Evolutionary conservation across 1,140 invertebrate genomes (phyloP).

Genomic region (Dryas iulia): DNA sequence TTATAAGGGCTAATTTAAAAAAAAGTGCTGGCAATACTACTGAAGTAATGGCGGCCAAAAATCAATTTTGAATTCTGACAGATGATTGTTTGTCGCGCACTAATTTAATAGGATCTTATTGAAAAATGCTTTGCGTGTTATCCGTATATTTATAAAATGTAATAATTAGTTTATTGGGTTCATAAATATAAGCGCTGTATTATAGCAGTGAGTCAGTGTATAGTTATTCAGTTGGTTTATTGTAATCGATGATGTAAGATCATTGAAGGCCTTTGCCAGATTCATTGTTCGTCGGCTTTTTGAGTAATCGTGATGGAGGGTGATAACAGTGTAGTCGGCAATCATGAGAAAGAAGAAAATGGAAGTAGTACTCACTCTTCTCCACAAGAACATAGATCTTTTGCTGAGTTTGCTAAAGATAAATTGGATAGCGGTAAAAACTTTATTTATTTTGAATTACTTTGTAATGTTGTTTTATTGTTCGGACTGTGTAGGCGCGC

Average conservation of each 20-base stretch:
- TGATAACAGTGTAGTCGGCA: constrained; percentile 51
- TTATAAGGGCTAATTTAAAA: background rate
- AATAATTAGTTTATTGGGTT: background rate
- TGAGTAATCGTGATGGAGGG: constrained; percentile 54
- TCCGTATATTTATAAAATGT: constrained; percentile 5
- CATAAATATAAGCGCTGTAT: background rate
- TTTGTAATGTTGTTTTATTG: background rate
- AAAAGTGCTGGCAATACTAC: background rate
- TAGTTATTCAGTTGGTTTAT: constrained; percentile 41
- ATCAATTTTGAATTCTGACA: constrained; percentile 76
- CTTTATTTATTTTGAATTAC: constrained; percentile 2
- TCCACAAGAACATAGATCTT: constrained; percentile 71
- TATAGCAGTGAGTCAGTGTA: constrained; percentile 16
- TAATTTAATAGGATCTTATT: constrained; percentile 13
- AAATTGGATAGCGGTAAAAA: constrained; percentile 71
- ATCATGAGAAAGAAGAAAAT: constrained; percentile 66
- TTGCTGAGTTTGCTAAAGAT: constrained; percentile 74
- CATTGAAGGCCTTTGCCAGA: constrained; percentile 47
- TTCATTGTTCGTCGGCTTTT: constrained; percentile 38
- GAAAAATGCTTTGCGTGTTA: constrained; percentile 4
- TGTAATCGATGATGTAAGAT: constrained; percentile 76
- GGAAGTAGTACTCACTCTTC: constrained; percentile 69
- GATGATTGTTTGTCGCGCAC: constrained; percentile 35
- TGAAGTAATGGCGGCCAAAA: constrained; percentile 64
- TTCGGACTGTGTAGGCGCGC: background rate